Evolutionary conservation across 2,113 vertebrate species (phyloP).

Genomic region (Parotia lawesii): DNA sequence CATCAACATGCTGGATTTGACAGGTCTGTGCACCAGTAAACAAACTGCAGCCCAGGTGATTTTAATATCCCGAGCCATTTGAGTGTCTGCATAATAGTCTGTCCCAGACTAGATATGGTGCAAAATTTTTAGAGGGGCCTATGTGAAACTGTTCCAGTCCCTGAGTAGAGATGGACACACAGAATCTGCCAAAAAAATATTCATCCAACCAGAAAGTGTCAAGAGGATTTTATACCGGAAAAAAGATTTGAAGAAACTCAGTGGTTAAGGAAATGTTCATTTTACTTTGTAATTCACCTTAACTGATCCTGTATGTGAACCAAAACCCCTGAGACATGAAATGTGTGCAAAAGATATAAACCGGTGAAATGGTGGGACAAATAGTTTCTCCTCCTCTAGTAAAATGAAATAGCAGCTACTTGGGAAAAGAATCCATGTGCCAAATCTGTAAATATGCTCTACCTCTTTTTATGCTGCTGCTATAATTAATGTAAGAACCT

Average conservation of each 20-base stretch:
- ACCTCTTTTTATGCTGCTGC: slow-evolving; percentile 30
- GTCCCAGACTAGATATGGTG: not conserved
- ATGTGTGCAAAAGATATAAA: not conserved
- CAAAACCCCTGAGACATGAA: not conserved
- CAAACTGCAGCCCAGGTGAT: not conserved
- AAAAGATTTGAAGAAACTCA: not conserved
- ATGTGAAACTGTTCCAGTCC: not conserved
- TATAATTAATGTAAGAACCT: slow-evolving; percentile 59
- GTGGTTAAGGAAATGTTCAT: not conserved
- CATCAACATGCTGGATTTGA: not conserved
- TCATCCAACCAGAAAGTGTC: not conserved
- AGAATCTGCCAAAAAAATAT: not conserved
- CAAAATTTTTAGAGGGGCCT: not conserved
- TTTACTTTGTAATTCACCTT: slow-evolving; percentile 30
- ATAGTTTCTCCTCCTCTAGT: not conserved
- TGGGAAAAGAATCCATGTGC: not conserved
- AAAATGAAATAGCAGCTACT: slow-evolving; percentile 7
- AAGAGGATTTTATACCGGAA: not conserved
- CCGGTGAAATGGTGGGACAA: slow-evolving; percentile 2
- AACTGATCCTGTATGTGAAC: not conserved
- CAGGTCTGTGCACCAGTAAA: not conserved
- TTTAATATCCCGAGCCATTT: not conserved
- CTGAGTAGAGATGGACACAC: not conserved
- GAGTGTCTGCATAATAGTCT: not conserved
- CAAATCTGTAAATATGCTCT: slow-evolving; percentile 39